Evolutionary conservation across 1,140 invertebrate species (phyloP).

Genomic region (Calephelis nemesis): DNA sequence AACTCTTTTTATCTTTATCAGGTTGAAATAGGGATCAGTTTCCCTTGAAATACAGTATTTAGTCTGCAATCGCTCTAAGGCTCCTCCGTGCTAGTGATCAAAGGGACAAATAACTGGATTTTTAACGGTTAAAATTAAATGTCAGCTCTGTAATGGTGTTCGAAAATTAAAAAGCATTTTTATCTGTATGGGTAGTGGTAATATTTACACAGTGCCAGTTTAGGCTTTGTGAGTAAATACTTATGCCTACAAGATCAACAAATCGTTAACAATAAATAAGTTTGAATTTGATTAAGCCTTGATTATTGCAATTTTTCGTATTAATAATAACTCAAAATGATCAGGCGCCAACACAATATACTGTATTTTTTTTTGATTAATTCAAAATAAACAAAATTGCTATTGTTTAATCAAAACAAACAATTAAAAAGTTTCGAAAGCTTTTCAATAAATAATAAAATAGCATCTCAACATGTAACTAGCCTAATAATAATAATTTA

Average conservation of each 20-base stretch:
- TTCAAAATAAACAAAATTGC: no score
- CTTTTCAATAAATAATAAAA: no score
- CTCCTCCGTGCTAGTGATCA: constrained; percentile 5
- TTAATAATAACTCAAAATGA: no score
- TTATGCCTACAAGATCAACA: neutral
- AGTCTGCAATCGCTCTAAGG: constrained; percentile 3
- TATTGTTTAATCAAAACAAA: no score
- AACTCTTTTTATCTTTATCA: neutral
- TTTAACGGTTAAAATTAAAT: constrained; percentile 11
- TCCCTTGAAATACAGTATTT: neutral
- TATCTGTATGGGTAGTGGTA: neutral
- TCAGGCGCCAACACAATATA: no score
- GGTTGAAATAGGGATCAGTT: neutral
- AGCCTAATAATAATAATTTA: no score
- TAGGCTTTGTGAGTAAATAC: neutral
- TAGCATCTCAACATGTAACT: no score
- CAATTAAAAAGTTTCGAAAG: no score
- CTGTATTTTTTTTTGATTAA: no score
- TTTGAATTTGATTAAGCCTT: no score
- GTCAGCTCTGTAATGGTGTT: constrained; percentile 5
- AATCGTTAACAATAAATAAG: no score
- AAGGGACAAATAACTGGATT: constrained; percentile 13
- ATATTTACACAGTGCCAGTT: neutral
- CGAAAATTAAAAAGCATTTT: constrained; percentile 8
- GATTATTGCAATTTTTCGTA: no score